These are phyloP conservation scores for Aelia acuminata DNA, from an alignment of 2,888 invertebrate genomes.

Conservation along the genomic window DNA sequence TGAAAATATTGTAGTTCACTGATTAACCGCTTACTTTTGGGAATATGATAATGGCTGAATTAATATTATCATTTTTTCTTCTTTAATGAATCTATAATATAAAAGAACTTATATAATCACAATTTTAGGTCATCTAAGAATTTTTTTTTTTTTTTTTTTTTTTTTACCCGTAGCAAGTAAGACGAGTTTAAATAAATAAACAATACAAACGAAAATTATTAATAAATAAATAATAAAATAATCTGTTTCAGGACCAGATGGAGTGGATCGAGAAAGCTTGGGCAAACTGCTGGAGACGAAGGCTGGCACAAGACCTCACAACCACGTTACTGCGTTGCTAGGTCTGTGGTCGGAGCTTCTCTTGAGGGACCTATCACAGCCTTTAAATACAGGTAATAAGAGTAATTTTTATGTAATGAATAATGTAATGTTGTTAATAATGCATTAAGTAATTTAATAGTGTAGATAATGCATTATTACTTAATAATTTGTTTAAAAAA, in stretches of 20 bases:
- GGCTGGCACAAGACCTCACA: constrained; percentile 73
- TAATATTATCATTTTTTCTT: too few relatives aligned
- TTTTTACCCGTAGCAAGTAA: not conserved
- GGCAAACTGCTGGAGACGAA: constrained; percentile 1
- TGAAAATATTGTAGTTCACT: too few relatives aligned
- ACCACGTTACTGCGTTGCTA: constrained; percentile 82
- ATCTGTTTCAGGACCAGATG: not conserved
- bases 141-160: not conserved
- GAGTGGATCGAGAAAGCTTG: not conserved
- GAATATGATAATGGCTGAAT: too few relatives aligned
- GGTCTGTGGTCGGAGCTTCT: constrained; percentile 86
- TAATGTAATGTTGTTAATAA: too few relatives aligned
- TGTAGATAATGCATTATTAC: too few relatives aligned
- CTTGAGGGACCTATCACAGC: constrained; percentile 80
- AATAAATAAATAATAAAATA: not conserved
- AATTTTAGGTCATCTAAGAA: too few relatives aligned
- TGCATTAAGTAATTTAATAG: too few relatives aligned
- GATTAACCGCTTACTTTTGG: too few relatives aligned
- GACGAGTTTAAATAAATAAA: not conserved
- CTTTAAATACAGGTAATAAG: constrained; percentile 74
- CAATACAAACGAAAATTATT: not conserved
- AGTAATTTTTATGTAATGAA: too few relatives aligned
- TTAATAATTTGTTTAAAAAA: too few relatives aligned
- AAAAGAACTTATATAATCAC: too few relatives aligned
- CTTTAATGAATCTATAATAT: too few relatives aligned